These are phyloP conservation scores for Sebastes schlegelii DNA, from an alignment of 2,113 vertebrate species.

Conservation along the genomic window DNA sequence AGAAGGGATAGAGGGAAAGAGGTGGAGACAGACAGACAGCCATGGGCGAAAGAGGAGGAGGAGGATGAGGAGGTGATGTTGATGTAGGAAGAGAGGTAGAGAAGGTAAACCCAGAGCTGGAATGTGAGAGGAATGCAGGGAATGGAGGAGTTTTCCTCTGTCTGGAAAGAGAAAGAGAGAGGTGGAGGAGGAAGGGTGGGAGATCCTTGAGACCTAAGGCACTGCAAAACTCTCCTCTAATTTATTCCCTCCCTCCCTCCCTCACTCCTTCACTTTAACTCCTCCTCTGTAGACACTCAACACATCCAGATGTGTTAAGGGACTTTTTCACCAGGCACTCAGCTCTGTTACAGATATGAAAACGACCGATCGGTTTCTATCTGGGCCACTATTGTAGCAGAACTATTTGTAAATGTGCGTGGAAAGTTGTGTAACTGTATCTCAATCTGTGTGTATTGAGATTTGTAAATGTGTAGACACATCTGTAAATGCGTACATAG, in stretches of 20 bases:
- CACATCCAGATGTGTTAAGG: constrained; percentile 50
- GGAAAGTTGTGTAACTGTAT: too few species aligned
- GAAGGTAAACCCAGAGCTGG: constrained; percentile 75
- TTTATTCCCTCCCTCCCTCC: constrained; percentile 47
- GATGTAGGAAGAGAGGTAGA: constrained; percentile 60
- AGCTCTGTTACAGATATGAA: constrained; percentile 23
- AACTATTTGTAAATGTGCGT: too few species aligned
- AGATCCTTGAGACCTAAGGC: constrained; percentile 67
- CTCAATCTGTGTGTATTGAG: too few species aligned
- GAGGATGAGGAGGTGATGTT: constrained; percentile 61
- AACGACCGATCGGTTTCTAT: neutral
- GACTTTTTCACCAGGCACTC: constrained; percentile 26
- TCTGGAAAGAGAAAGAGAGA: constrained; percentile 53
- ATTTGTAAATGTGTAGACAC: too few species aligned
- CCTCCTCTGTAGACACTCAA: constrained; percentile 35
- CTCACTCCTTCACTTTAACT: constrained; percentile 40
- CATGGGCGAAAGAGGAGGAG: constrained; percentile 29
- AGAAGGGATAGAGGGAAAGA: constrained; percentile 13
- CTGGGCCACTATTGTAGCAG: too few species aligned
- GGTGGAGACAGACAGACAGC: constrained; percentile 49
- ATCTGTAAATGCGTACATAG: too few species aligned
- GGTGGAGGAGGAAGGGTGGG: constrained; percentile 45
- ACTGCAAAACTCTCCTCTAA: constrained; percentile 59
- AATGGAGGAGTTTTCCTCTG: constrained; percentile 81
- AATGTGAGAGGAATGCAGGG: constrained; percentile 83